Evolutionary conservation across 2,888 invertebrate species (phyloP).

Genomic region (Pterostichus madidus): DNA sequence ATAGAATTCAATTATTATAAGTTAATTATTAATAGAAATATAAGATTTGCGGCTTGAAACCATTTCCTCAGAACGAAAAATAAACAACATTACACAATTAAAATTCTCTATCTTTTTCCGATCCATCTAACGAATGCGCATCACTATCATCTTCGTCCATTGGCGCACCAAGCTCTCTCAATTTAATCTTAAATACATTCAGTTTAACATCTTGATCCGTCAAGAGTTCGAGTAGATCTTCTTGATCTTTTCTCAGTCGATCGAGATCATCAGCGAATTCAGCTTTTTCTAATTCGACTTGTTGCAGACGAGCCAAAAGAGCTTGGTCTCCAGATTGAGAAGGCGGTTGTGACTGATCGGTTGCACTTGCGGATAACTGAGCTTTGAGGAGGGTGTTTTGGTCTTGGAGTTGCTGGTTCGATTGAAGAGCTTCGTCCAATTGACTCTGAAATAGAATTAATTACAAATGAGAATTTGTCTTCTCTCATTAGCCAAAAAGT

Average conservation of each 20-base stretch:
- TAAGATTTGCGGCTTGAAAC: not conserved
- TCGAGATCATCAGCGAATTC: conserved; percentile 80
- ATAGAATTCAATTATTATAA: not conserved
- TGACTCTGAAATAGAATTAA: conserved; percentile 75
- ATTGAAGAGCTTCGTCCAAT: conserved; percentile 84
- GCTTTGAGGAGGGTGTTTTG: conserved; percentile 93
- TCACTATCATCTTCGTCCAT: conserved; percentile 75
- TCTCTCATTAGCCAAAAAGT: too few species aligned
- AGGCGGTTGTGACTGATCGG: conserved; percentile 55
- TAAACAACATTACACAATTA: not conserved
- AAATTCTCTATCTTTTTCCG: conserved; percentile 66
- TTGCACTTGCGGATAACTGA: conserved; percentile 79
- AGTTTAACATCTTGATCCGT: conserved; percentile 88
- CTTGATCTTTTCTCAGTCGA: conserved; percentile 91
- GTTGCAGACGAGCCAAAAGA: conserved; percentile 69
- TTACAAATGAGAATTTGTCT: not conserved
- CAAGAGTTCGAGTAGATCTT: conserved; percentile 92
- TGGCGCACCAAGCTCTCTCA: conserved; percentile 75
- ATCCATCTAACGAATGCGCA: conserved; percentile 72
- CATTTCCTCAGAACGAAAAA: too few species aligned
- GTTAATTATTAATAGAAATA: not conserved
- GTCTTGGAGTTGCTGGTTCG: conserved; percentile 88
- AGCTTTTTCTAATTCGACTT: conserved; percentile 73
- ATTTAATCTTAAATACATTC: conserved; percentile 73
- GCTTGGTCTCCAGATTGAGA: conserved; percentile 65